phyloP scores from a whole-genome alignment of 2,113 vertebrate genomes.

The Phalacrocorax aristotelis region DNA sequence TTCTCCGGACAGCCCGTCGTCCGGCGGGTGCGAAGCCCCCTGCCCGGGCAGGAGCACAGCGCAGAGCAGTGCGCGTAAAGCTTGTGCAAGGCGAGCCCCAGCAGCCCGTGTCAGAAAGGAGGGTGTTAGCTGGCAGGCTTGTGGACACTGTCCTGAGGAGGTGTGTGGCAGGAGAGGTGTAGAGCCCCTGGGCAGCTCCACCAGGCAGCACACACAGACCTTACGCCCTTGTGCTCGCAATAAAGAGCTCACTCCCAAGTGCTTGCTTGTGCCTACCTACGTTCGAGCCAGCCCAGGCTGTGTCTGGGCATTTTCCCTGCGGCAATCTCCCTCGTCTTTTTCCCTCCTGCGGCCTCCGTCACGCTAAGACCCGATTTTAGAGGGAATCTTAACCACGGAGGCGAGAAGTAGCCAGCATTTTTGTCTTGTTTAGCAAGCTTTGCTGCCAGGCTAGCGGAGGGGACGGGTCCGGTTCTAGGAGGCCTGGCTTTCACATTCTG shows the following conservation, averaged over 20 bases:
- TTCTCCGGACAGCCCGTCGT: not conserved
- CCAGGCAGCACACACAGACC: not conserved
- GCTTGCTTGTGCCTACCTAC: not conserved
- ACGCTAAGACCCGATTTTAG: too few species aligned
- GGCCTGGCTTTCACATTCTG: too few species aligned
- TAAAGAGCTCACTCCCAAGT: not conserved
- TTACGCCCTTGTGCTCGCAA: not conserved
- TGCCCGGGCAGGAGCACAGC: not conserved
- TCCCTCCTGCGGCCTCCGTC: too few species aligned
- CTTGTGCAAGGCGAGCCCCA: too few species aligned
- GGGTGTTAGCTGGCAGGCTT: not conserved
- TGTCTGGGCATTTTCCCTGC: too few species aligned
- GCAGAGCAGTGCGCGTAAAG: fast-evolving
- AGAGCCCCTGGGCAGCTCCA: not conserved
- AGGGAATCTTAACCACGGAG: too few species aligned
- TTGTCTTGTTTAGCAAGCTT: too few species aligned
- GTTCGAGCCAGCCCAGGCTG: too few species aligned
- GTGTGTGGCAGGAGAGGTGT: not conserved
- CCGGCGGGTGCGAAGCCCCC: not conserved
- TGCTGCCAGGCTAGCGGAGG: too few species aligned
- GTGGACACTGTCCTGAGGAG: not conserved
- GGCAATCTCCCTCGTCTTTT: too few species aligned
- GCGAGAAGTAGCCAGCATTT: too few species aligned
- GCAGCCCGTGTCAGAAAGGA: not conserved
- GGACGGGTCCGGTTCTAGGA: too few species aligned